Percentiles rank a stretch among this genome's conserved stretches.
These are phyloP conservation scores for Orchestia grillus DNA, from an alignment of 1,140 invertebrate species.

Conservation along the genomic window DNA sequence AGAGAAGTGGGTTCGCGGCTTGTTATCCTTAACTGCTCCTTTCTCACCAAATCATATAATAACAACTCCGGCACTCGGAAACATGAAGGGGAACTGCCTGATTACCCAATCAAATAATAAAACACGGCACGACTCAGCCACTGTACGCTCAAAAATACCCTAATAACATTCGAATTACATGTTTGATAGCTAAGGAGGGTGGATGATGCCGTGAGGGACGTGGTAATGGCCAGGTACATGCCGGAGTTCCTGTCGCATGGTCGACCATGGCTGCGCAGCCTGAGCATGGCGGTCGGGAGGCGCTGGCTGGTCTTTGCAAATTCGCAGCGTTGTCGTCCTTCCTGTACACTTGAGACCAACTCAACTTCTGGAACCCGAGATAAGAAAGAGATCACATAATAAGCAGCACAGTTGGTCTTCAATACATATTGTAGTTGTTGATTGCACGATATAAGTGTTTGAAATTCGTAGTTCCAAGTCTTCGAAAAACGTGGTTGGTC, in stretches of 20 bases:
- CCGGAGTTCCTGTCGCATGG: constrained; percentile 32
- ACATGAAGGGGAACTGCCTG: constrained; percentile 46
- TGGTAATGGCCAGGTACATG: not conserved
- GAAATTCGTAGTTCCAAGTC: no score
- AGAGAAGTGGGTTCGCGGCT: constrained; percentile 23
- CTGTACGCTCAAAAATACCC: constrained; percentile 43
- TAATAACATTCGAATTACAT: constrained; percentile 50
- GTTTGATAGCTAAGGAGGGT: constrained; percentile 47
- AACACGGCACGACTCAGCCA: constrained; percentile 50
- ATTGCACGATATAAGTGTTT: not conserved
- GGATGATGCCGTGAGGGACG: constrained; percentile 20
- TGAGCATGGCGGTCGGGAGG: not conserved
- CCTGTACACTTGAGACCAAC: not conserved
- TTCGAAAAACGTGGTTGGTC: no score
- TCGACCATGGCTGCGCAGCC: not conserved
- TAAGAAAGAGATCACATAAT: not conserved
- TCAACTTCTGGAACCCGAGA: not conserved
- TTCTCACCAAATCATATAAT: constrained; percentile 56
- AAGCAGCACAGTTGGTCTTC: not conserved
- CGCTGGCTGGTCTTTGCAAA: not conserved
- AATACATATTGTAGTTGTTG: not conserved
- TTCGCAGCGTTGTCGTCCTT: not conserved
- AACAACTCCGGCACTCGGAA: not conserved
- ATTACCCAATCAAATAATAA: constrained; percentile 54
- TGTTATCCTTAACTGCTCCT: constrained; percentile 39